phyloP scores from a whole-genome alignment of 2,888 invertebrate species.

The Odontocerum albicorne region DNA sequence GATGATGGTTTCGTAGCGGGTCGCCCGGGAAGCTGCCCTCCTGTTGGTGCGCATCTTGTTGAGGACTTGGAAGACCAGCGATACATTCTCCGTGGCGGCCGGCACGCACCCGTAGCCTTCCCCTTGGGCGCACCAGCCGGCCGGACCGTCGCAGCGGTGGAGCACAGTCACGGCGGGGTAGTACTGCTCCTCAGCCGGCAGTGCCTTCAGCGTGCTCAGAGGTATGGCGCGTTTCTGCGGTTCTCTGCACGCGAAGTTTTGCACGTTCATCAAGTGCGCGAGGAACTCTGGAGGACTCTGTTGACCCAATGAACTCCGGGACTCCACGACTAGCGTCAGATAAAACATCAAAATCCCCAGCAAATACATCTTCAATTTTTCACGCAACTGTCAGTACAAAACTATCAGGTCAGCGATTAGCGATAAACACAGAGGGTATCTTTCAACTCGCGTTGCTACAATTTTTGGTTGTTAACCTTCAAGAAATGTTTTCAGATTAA shows the following conservation, averaged over 20 bases:
- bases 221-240: conserved; percentile 15
- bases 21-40: not conserved
- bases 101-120: conserved; percentile 11
- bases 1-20: conserved; percentile 4
- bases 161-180: conserved; percentile 18
- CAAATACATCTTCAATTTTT: too few species aligned
- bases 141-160: conserved; percentile 12
- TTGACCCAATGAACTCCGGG: too few species aligned
- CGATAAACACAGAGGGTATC: too few species aligned
- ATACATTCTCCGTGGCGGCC: not conserved
- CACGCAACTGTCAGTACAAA: too few species aligned
- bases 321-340: too few species aligned
- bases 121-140: conserved; percentile 1
- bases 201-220: not conserved
- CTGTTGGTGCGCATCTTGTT: not conserved
- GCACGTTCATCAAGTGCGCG: conserved; percentile 1
- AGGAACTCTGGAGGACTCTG: too few species aligned
- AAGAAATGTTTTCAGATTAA: too few species aligned
- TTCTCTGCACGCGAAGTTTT: conserved; percentile 8
- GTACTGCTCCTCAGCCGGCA: conserved; percentile 14
- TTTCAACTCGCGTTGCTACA: too few species aligned
- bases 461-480: too few species aligned
- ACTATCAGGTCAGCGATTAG: too few species aligned
- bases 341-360: too few species aligned
- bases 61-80: conserved; percentile 4